Evolutionary conservation across 2,888 invertebrate genomes (phyloP).

Genomic region (Idaea biselata): DNA sequence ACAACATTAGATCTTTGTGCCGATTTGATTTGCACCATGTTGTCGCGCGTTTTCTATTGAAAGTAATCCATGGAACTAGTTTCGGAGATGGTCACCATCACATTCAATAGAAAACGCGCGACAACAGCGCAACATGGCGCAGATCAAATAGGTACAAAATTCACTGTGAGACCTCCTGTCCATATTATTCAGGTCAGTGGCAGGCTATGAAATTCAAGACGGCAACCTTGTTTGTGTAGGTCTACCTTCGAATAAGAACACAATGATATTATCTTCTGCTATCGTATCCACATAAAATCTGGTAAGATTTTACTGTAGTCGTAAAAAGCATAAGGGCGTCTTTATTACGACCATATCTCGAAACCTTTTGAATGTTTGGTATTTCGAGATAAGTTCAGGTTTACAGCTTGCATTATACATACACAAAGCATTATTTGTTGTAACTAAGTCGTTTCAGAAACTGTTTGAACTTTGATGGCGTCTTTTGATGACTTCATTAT

Average conservation of each 20-base stretch:
- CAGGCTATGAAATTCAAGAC: neutral
- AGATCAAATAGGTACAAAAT: too few relatives aligned
- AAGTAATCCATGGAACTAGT: too few relatives aligned
- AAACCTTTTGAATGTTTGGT: conserved; percentile 22
- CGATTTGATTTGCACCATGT: too few relatives aligned
- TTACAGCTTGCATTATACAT: conserved; percentile 16
- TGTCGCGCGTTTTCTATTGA: too few relatives aligned
- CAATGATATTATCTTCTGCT: conserved; percentile 29
- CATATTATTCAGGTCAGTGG: too few relatives aligned
- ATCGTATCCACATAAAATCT: conserved; percentile 36
- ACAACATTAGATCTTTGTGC: too few relatives aligned
- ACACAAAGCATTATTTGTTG: conserved; percentile 12
- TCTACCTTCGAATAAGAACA: conserved; percentile 2
- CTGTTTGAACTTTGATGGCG: neutral
- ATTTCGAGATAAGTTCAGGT: conserved; percentile 22
- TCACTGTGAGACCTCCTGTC: too few relatives aligned
- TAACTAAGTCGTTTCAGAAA: conserved; percentile 4
- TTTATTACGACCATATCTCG: conserved; percentile 34
- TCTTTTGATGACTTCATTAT: neutral
- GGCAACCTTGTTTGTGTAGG: neutral
- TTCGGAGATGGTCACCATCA: too few relatives aligned
- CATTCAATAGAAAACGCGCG: too few relatives aligned
- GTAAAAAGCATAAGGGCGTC: conserved; percentile 36
- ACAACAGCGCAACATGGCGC: too few relatives aligned
- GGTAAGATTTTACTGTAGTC: conserved; percentile 33